Base-by-base conservation (phyloP, 2,113 vertebrate genomes). In the Entomyzon cyanotis region DNA sequence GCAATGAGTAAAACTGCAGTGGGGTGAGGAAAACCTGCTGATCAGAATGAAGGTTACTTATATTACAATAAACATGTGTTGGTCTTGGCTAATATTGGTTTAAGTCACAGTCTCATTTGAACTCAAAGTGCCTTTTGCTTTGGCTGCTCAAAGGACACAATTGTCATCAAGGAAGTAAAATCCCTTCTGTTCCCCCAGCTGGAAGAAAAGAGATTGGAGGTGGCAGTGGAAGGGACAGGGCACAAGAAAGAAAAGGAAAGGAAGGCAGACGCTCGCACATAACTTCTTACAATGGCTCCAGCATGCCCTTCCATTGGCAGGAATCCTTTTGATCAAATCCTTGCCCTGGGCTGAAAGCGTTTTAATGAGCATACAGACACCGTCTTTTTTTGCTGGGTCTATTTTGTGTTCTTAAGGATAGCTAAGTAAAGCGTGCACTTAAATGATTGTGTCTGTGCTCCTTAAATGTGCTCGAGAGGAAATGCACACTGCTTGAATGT, bases 241-340 rank as follows among this genome's bases (percentile, higher is more conserved):
- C 97, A 97, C 84, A 95, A 91, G 91, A 96, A 96, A 97, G 93
- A 95, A 95, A 96, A 95, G 92, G 95, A 96, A 96, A 96, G 85
- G 89, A 95, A 94, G 53, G 62, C 76, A 78, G 88, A 90, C 19
- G 77, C 93, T 91, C 11, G 0, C 93, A 87, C 88, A 89, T 90
- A 95, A 96, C 96, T 96, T 97, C 95, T 96, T 96, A 96, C 95
- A 97, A 96, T 95, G 94, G 94, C 94, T 97, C 94, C 93, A 84
- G 89, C 86, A 62, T 93, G 96, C 94, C 96, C 94, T 95, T 95
- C 95, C 91, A 88, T 96, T 93, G 95, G 94, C 89, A 87, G 94
- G 96, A 95, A 97, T 97, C 92, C 96, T 95, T 91, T 94, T 96
- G 95, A 97, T 98, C 97, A 98, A 98, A 98, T 97, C 84, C 94